Base-by-base conservation (phyloP, 1,140 invertebrate species). In the Ostrea edulis region DNA sequence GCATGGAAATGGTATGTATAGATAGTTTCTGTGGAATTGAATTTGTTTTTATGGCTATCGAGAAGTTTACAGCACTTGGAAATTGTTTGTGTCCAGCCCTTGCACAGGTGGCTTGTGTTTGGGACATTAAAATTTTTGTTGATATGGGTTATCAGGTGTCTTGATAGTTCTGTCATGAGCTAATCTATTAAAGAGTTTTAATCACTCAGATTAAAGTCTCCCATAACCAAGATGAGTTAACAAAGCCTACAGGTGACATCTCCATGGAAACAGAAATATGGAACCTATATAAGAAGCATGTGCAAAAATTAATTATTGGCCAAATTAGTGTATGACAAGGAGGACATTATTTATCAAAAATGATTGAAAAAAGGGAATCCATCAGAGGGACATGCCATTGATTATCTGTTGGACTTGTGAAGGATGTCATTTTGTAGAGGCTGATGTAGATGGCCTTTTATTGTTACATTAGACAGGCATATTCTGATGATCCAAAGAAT, bases 161-260 rank as follows among this genome's bases (percentile, higher is more conserved):
- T 77, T 77, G 68, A 77, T 77, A 77, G 22, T 77, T 77, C 68
- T 77, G 68, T 77, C 68, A 77, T 77, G 68, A 77, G 68, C 25
- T 77, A 35, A 77, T 77, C 68, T 35, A 29, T 25, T 77, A 77
- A 77, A 77, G 68, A 77, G 29, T 35, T 25, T 35, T 17, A 77
- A 35, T 25, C 68, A 77, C 25, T 77, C 25, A 77, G 29, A 77
- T 77, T 25, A 77, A 77, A 77, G 22, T 77, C 68, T 77, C 68
- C 25, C 22, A 14, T 77, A 77, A 77, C 68, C 68, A 29, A 77
- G 68, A 77, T 77, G 68, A 77, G 68, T 22, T 77, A 71, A 35
- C 68, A 14, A 62, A 62, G 68, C 25, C 29, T 77, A 29, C 68
- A 77, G 25, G 25, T 77, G 68, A 77, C 68, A 77, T 77, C 14